phyloP scores from a whole-genome alignment of 2,113 vertebrate species.

The Cavia porcellus region DNA sequence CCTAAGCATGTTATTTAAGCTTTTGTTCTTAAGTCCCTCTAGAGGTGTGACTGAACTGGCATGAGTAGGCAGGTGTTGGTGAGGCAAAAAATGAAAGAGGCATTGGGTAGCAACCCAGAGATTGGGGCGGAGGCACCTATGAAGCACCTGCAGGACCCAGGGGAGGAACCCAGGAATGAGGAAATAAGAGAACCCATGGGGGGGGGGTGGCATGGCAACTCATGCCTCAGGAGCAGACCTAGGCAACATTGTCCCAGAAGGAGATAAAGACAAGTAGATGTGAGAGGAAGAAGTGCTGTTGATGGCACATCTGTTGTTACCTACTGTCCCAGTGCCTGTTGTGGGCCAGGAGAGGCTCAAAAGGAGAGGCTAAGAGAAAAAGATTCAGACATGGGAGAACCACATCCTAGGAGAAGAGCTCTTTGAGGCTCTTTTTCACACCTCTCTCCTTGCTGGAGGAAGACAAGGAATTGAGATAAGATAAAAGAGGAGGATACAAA shows the following conservation, averaged over 20 bases:
- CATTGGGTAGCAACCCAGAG: not conserved
- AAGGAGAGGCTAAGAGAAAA: slow-evolving; percentile 2
- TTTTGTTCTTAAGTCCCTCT: not conserved
- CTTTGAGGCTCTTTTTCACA: not conserved
- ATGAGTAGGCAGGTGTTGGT: slow-evolving; percentile 18
- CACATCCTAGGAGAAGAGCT: not conserved
- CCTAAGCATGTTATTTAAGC: not conserved
- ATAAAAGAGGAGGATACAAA: not conserved
- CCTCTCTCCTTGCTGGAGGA: slow-evolving; percentile 7
- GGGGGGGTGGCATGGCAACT: slow-evolving; percentile 60
- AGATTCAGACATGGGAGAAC: not conserved
- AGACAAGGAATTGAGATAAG: slow-evolving; percentile 26
- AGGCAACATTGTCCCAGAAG: slow-evolving; percentile 28
- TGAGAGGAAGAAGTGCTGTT: slow-evolving; percentile 20
- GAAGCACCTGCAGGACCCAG: slow-evolving; percentile 48
- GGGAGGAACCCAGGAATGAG: slow-evolving; percentile 57
- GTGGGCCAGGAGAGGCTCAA: not conserved
- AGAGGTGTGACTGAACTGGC: not conserved
- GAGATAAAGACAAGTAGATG: slow-evolving; percentile 39
- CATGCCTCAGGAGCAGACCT: slow-evolving; percentile 22
- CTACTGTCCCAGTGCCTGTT: not conserved
- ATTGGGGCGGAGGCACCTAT: not conserved
- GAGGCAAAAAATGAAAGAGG: slow-evolving; percentile 13
- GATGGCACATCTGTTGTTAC: not conserved
- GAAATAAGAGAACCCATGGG: slow-evolving; percentile 53